Evolutionary conservation across 2,113 vertebrate genomes (phyloP).

Genomic region (Fregata magnificens): DNA sequence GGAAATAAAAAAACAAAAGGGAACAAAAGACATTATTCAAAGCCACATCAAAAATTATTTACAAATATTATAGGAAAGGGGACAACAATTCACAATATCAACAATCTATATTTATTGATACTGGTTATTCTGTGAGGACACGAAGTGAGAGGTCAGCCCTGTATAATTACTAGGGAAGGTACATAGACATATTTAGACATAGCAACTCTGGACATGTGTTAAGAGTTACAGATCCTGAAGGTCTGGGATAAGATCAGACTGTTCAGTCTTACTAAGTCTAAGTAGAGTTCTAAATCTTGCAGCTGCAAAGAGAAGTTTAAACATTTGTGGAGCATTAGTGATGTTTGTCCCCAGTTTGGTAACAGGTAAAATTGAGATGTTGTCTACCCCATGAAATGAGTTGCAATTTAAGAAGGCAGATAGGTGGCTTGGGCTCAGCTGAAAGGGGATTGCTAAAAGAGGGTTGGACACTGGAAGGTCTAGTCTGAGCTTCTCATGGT

Average conservation of each 20-base stretch:
- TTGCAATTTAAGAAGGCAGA: neutral
- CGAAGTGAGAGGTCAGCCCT: neutral
- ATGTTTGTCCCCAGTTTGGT: neutral
- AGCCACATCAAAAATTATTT: neutral
- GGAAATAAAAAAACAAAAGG: neutral
- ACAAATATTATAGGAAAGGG: neutral
- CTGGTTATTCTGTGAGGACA: neutral
- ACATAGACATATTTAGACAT: neutral
- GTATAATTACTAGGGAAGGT: neutral
- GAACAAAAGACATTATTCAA: neutral
- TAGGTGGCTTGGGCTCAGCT: neutral
- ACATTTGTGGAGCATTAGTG: neutral
- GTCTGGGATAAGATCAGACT: neutral
- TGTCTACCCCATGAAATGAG: neutral
- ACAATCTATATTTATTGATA: neutral
- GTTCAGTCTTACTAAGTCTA: neutral
- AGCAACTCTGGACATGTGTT: neutral
- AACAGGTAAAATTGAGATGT: neutral
- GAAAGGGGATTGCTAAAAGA: neutral
- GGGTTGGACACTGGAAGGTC: neutral
- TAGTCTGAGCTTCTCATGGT: neutral
- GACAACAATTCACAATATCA: neutral
- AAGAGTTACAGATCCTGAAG: neutral
- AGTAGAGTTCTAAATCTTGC: neutral
- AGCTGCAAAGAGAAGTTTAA: neutral